A percentile compares a stretch with the other conserved stretches of the same genome.
phyloP scores from a whole-genome alignment of 2,888 invertebrate species.

The Agonopterix heracliana region DNA sequence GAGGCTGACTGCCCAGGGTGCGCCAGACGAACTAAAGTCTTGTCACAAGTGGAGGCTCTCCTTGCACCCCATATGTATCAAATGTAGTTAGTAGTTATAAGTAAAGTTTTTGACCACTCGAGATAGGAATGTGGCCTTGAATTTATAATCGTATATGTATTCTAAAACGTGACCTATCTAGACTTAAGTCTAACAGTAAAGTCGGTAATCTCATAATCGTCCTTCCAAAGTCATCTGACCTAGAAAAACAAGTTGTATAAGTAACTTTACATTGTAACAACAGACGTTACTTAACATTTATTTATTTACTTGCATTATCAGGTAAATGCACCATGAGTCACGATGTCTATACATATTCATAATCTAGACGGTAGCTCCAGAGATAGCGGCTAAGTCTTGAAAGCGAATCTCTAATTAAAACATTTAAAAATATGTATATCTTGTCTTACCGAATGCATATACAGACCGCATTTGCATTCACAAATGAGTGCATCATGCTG shows the following conservation, averaged over 20 bases:
- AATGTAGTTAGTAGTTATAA: too few relatives aligned
- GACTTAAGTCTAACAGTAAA: too few relatives aligned
- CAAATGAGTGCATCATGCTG: slow-evolving; percentile 37
- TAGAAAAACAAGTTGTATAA: background rate
- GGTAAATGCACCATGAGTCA: slow-evolving; percentile 45
- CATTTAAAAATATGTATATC: slow-evolving; percentile 48
- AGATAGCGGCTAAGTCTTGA: slow-evolving; percentile 40
- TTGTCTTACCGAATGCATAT: slow-evolving; percentile 40
- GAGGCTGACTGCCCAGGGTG: too few relatives aligned
- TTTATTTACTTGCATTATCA: slow-evolving; percentile 23
- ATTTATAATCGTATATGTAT: too few relatives aligned
- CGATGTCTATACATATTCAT: slow-evolving; percentile 45
- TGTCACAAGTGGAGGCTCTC: too few relatives aligned
- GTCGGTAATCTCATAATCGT: too few relatives aligned
- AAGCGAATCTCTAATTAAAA: slow-evolving; percentile 56
- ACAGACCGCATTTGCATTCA: slow-evolving; percentile 47
- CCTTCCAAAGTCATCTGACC: too few relatives aligned
- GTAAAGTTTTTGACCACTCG: too few relatives aligned
- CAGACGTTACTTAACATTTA: slow-evolving; percentile 5
- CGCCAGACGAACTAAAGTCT: too few relatives aligned
- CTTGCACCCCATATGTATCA: too few relatives aligned
- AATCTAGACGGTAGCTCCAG: slow-evolving; percentile 29
- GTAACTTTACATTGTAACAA: background rate
- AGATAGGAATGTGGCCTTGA: too few relatives aligned
- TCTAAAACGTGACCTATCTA: too few relatives aligned